Conservation (phyloP, 2,113 vertebrate genomes). For the Lycaon pictus region DNA sequence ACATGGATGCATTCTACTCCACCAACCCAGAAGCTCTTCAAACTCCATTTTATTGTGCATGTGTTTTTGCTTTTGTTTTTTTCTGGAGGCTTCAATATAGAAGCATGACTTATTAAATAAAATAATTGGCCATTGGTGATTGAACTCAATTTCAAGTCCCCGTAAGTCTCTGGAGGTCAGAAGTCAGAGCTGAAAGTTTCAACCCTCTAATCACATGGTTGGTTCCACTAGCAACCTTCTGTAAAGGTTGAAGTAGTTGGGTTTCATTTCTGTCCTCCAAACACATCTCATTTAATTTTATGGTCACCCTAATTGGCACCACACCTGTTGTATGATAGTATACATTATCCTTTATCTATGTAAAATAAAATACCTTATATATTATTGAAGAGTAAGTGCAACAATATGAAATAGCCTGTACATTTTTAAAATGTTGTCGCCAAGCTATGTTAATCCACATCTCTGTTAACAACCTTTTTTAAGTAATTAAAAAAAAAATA, state of each 20-base stretch:
- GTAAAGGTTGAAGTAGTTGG: slow-evolving; percentile 79
- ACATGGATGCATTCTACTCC: not conserved
- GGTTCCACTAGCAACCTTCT: not conserved
- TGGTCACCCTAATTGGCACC: slow-evolving; percentile 81
- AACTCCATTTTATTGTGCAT: not conserved
- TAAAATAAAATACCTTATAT: slow-evolving; percentile 91
- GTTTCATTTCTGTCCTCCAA: slow-evolving; percentile 70
- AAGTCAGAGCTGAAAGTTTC: not conserved
- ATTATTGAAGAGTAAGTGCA: slow-evolving; percentile 91
- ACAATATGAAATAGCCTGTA: slow-evolving; percentile 90
- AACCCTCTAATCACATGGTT: not conserved
- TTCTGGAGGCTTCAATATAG: not conserved
- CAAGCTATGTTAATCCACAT: slow-evolving; percentile 88
- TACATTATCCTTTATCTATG: slow-evolving; percentile 91
- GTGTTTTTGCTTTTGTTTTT: not conserved
- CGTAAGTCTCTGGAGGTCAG: not conserved
- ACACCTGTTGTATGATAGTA: slow-evolving; percentile 89
- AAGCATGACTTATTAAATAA: not conserved
- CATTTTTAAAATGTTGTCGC: slow-evolving; percentile 86
- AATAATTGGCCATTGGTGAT: not conserved
- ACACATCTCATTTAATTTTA: slow-evolving; percentile 80
- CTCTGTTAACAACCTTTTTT: slow-evolving; percentile 86
- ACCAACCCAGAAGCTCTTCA: not conserved
- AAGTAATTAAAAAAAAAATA: slow-evolving; percentile 88
- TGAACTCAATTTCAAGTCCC: not conserved